These are phyloP conservation scores for Smutsia gigantea DNA, from an alignment of 2,797 vertebrate species.

Conservation along the genomic window DNA sequence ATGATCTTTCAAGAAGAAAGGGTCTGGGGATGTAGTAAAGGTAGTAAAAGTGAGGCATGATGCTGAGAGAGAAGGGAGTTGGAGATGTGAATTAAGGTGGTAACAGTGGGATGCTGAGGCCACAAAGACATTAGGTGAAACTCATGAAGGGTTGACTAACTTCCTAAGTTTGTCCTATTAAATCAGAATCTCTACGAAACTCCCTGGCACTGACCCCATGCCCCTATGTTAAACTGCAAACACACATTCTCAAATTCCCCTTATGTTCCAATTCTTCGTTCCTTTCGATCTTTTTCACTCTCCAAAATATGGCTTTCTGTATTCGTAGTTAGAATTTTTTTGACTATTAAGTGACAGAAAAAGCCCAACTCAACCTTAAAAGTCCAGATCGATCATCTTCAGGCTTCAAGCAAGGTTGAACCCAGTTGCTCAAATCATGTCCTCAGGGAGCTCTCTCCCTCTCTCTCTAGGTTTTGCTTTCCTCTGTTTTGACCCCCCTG, in stretches of 20 bases:
- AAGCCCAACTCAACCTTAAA: not conserved
- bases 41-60: not conserved
- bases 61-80: not conserved
- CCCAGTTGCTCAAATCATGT: not conserved
- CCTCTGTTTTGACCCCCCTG: not conserved
- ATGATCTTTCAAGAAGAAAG: conserved; percentile 5
- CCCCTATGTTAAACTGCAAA: conserved; percentile 46
- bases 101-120: not conserved
- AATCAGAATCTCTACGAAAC: conserved; percentile 34
- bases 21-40: not conserved
- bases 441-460: not conserved
- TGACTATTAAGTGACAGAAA: not conserved
- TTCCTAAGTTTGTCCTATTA: not conserved
- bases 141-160: not conserved
- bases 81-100: not conserved
- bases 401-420: not conserved
- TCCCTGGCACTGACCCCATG: conserved; percentile 15
- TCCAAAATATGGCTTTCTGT: conserved; percentile 35
- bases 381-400: not conserved
- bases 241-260: conserved; percentile 53
- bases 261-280: not conserved
- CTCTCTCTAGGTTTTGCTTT: not conserved
- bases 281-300: conserved; percentile 10
- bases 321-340: conserved; percentile 9
- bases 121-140: not conserved